phyloP scores from a whole-genome alignment of 1,140 invertebrate genomes.

The Pseudomyrmex gracilis region DNA sequence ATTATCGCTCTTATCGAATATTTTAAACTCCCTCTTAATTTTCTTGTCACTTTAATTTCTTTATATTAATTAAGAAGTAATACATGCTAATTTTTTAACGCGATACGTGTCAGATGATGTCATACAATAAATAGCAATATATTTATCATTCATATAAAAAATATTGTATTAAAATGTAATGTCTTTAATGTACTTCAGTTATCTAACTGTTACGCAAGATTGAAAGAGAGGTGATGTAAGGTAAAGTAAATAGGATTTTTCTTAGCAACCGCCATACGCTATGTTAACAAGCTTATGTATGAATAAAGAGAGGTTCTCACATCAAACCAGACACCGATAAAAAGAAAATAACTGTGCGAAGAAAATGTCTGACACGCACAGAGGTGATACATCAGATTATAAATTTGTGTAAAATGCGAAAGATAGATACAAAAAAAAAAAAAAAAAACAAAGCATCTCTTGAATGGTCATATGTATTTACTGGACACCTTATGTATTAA shows the following conservation, averaged over 20 bases:
- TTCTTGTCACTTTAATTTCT: too few species aligned
- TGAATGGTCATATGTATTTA: background rate
- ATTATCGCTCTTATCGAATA: too few species aligned
- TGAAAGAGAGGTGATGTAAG: conserved; percentile 49
- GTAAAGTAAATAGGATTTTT: conserved; percentile 59
- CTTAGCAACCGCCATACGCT: conserved; percentile 12
- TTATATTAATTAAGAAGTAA: too few species aligned
- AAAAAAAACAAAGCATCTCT: background rate
- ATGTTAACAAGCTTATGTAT: conserved; percentile 64
- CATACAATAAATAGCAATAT: background rate
- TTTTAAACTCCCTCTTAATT: too few species aligned
- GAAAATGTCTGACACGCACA: too few species aligned
- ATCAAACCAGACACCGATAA: background rate
- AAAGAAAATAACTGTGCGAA: background rate
- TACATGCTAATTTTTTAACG: too few species aligned
- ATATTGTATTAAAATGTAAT: background rate
- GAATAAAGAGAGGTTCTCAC: conserved; percentile 63
- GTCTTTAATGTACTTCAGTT: background rate
- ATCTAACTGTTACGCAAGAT: conserved; percentile 54
- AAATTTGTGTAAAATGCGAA: too few species aligned
- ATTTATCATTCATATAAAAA: background rate
- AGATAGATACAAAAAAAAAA: background rate
- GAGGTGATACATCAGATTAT: background rate
- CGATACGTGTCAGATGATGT: too few species aligned
- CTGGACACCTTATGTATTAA: background rate